Percentiles rank a stretch among this genome's conserved stretches.
Conservation (phyloP, 2,797 vertebrate species). For the Sebastes glaucus region DNA sequence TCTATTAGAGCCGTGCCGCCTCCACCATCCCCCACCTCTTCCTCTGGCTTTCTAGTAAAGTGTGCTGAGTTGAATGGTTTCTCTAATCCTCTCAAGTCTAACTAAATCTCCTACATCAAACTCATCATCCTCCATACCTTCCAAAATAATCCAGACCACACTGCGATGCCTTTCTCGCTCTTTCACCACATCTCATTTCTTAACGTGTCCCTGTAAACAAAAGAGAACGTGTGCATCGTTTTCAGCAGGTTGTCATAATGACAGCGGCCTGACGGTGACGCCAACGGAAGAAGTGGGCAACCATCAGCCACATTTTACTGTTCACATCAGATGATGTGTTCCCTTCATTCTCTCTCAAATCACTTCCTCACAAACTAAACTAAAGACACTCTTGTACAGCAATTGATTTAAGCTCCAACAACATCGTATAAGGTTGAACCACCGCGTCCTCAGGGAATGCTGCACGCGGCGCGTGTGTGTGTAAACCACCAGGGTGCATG, state of each 20-base stretch:
- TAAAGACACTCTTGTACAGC: not conserved
- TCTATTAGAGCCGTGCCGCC: not conserved
- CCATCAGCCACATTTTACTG: not conserved
- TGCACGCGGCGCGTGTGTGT: not conserved
- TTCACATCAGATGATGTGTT: not conserved
- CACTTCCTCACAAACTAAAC: not conserved
- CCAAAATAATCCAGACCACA: conserved; percentile 42
- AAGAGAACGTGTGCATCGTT: not conserved
- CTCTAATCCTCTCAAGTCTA: conserved; percentile 64
- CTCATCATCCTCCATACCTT: conserved; percentile 27
- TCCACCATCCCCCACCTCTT: conserved; percentile 30
- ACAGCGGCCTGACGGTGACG: not conserved
- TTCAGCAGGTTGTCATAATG: not conserved
- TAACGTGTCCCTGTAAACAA: not conserved
- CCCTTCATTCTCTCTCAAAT: not conserved
- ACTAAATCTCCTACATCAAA: conserved; percentile 48
- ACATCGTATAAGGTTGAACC: not conserved
- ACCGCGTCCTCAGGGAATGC: not conserved
- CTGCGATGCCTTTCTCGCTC: not conserved
- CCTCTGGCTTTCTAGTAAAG: conserved; percentile 36
- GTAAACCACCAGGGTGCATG: conserved; percentile 41
- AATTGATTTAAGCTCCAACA: not conserved
- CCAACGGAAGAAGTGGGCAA: not conserved
- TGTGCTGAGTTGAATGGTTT: conserved; percentile 52
- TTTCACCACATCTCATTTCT: not conserved